Conservation (phyloP, 2,888 invertebrate species). For the Megalurothrips usitatus region DNA sequence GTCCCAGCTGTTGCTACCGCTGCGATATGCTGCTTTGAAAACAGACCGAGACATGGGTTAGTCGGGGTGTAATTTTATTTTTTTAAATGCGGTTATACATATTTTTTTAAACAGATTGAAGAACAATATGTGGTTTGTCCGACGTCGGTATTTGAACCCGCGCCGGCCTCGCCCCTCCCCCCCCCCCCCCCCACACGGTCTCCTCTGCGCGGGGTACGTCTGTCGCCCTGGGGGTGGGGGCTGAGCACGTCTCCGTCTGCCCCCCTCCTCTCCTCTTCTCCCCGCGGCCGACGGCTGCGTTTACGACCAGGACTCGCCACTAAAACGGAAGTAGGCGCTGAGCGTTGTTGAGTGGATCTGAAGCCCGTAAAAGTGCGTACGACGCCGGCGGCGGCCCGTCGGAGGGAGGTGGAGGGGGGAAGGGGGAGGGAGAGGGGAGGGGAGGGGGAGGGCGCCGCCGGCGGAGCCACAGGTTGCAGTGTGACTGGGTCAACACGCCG, state of each 20-base stretch:
- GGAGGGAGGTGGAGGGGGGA: neutral
- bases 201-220: too few species aligned
- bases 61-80: too few species aligned
- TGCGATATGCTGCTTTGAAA: too few species aligned
- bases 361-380: conserved; percentile 20
- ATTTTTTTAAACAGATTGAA: too few species aligned
- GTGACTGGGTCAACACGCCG: conserved; percentile 17
- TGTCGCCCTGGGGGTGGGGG: too few species aligned
- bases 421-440: neutral
- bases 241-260: neutral
- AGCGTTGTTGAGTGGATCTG: conserved; percentile 26
- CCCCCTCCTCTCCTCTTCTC: neutral
- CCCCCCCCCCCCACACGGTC: too few species aligned
- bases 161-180: too few species aligned
- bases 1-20: too few species aligned
- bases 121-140: too few species aligned
- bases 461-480: conserved; percentile 16
- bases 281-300: neutral
- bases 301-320: neutral
- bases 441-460: neutral
- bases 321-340: conserved; percentile 16
- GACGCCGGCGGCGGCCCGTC: neutral
- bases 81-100: too few species aligned
- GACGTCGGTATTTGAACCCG: too few species aligned
- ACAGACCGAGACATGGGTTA: too few species aligned